Percentiles rank a stretch among this genome's conserved stretches.
Conservation (phyloP, 1,140 invertebrate genomes). For the Drosophila nigrodunni region DNA sequence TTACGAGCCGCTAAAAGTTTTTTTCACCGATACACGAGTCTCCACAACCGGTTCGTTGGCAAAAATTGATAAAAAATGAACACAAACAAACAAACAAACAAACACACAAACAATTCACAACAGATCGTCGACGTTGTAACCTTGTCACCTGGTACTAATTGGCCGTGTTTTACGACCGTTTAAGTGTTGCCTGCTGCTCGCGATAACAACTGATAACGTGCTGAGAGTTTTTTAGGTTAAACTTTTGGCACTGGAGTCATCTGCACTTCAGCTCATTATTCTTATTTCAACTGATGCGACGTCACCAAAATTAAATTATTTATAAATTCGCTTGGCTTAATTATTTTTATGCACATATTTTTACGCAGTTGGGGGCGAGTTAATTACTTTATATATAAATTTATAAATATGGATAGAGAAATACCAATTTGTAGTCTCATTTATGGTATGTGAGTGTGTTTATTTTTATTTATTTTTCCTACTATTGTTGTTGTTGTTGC, state of each 20-base stretch:
- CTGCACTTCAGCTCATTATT: neutral
- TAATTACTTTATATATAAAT: constrained; percentile 4
- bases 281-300: constrained; percentile 5
- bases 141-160: constrained; percentile 55
- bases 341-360: constrained; percentile 14
- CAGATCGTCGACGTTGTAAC: constrained; percentile 9
- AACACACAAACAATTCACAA: neutral
- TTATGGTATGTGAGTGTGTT: constrained; percentile 11
- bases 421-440: constrained; percentile 18
- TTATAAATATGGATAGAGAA: neutral
- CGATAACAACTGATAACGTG: constrained; percentile 58
- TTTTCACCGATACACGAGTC: no score
- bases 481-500: no score
- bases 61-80: constrained; percentile 1
- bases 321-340: constrained; percentile 12
- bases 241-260: neutral
- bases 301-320: constrained; percentile 35
- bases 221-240: neutral
- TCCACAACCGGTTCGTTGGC: no score
- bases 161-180: constrained; percentile 63
- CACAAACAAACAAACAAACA: neutral
- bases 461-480: no score
- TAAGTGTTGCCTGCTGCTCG: constrained; percentile 38
- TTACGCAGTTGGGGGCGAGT: constrained; percentile 21
- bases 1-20: no score